These are phyloP conservation scores for Sebastes cheni DNA, from an alignment of 2,797 vertebrate genomes.

Conservation along the genomic window DNA sequence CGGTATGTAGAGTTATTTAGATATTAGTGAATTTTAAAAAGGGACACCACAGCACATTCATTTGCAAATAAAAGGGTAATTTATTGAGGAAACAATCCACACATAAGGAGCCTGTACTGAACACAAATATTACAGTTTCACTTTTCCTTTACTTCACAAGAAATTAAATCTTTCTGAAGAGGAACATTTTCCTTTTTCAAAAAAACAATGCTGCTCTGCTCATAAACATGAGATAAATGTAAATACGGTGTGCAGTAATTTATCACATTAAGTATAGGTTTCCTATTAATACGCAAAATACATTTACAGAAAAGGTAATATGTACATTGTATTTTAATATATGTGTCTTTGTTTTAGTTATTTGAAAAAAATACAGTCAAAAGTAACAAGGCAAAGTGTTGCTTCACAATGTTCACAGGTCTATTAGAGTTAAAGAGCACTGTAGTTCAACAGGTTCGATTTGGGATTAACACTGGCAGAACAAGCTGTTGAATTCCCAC, in stretches of 20 bases:
- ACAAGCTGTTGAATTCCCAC: not conserved
- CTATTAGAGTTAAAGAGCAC: not conserved
- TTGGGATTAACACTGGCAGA: not conserved
- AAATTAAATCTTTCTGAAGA: not conserved
- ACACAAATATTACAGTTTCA: not conserved
- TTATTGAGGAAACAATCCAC: not conserved
- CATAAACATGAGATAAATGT: not conserved
- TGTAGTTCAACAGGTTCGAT: not conserved
- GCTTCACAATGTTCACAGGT: not conserved
- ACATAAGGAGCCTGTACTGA: not conserved
- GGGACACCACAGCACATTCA: rapidly evolving
- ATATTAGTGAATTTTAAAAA: not conserved
- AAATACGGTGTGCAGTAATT: not conserved
- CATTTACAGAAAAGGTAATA: not conserved
- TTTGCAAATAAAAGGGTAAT: not conserved
- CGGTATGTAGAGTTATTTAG: not conserved
- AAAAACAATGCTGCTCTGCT: not conserved
- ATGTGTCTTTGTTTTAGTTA: not conserved
- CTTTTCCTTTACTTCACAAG: not conserved
- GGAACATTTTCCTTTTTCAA: not conserved
- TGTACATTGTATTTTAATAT: not conserved
- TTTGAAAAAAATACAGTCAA: not conserved
- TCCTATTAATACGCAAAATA: not conserved
- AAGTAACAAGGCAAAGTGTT: not conserved
- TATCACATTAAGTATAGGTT: not conserved